Conservation (phyloP, 1,140 invertebrate genomes). For the Bombus affinis region DNA sequence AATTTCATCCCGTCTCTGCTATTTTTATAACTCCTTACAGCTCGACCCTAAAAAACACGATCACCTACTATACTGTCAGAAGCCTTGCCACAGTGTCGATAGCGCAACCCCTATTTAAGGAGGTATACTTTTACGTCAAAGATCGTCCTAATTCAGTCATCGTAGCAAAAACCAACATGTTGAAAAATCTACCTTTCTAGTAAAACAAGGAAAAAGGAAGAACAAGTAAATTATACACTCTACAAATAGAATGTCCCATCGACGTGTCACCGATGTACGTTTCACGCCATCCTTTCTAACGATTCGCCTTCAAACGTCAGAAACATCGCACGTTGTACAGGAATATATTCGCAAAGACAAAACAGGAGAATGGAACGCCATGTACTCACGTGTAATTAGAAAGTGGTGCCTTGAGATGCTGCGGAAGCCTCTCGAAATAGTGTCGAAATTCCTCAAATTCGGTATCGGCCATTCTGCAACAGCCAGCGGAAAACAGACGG, state of each 20-base stretch:
- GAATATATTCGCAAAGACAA: background rate
- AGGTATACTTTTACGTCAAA: background rate
- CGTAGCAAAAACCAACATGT: background rate
- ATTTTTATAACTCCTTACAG: background rate
- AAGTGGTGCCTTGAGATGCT: conserved; percentile 89
- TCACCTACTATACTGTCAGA: background rate
- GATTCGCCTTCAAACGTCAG: background rate
- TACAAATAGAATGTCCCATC: too few species aligned
- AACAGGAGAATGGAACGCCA: too few species aligned
- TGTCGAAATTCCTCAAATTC: conserved; percentile 96
- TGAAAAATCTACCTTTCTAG: too few species aligned
- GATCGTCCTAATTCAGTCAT: background rate
- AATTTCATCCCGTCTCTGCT: background rate
- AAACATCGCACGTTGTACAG: background rate
- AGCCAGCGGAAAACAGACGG: background rate
- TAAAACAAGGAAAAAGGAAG: too few species aligned
- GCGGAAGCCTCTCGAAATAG: conserved; percentile 91
- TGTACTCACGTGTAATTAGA: conserved; percentile 86
- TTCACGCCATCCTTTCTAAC: too few species aligned
- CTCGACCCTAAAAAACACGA: background rate
- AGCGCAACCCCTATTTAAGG: background rate
- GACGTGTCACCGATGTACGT: background rate
- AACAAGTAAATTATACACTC: background rate
- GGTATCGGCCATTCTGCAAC: conserved; percentile 90
- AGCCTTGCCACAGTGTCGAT: background rate